Base-by-base conservation (phyloP, 2,113 vertebrate species). In the Embiotoca jacksoni region DNA sequence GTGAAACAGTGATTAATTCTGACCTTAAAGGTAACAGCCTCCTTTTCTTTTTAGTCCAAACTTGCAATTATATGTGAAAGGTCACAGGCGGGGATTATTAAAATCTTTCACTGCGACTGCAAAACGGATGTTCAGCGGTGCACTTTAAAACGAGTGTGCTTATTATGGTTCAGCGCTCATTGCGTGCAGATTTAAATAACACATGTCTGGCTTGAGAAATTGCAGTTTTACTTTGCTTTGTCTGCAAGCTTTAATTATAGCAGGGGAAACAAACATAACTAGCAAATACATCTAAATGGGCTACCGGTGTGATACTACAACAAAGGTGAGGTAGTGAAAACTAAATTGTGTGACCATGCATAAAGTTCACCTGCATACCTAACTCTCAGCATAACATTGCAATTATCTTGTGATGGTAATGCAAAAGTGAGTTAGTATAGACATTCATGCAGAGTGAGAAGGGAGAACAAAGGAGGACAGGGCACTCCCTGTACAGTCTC, bases 111-210 rank as follows among this genome's bases (percentile, higher is more conserved):
- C 65, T 74, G 37, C 77, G 67, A 65, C 71, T 35, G 66, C 11
- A 15, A 16, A 68, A 33, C 4, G 2, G 32, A 58, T 81, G 65
- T 64, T 66, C 70, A 81, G 59, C 14, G 58, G 76, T 67, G 68
- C 69, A 80, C 49, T 72, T 74, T 46, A 46, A 80, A 70, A 67
- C 41, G 37, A 57, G 41, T 13, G 4, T 35, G 49, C 41, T 80
- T 75, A 80, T 80, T 52, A 69, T 69, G 57, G 56, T 72, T 72
- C 80, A 72, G 37, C 1, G 39, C 57, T 84, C 61, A 62, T 78
- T 79, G 63, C 62, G 62, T 3, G 3, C 62, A 72, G 79, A 83
- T 81, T 83, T 57, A 82, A 70, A 86, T 83, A 37, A 72, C 75
- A 58, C 54, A 72, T 33, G 58, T 78, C 61, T 81, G 60, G 74